Conservation (phyloP, 2,113 vertebrate species). For the Asarcornis scutulata region DNA sequence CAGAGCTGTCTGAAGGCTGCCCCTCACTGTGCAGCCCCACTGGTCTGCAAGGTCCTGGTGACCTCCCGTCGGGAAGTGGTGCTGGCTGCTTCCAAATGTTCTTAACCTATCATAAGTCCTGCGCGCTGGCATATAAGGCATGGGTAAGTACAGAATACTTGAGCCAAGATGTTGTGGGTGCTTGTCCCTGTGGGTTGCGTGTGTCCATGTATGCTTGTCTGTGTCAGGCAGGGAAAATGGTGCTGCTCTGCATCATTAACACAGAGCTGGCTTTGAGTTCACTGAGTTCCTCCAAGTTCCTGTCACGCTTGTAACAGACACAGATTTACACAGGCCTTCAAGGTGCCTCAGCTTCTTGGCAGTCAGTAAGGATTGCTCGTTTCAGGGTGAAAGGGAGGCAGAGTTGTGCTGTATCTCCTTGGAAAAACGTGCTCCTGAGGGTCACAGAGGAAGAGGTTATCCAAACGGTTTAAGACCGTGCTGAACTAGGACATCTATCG, state of each 20-base stretch:
- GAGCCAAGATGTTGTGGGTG: neutral
- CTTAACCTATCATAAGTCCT: neutral
- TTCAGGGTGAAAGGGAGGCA: neutral
- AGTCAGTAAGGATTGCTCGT: fast-evolving
- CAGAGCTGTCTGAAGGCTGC: neutral
- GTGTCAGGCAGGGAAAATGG: neutral
- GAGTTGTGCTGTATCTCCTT: neutral
- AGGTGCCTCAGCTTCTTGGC: neutral
- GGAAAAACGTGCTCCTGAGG: neutral
- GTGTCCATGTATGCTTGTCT: neutral
- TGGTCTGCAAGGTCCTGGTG: neutral
- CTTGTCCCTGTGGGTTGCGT: neutral
- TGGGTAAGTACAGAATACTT: neutral
- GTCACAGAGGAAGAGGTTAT: neutral
- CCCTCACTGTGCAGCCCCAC: neutral
- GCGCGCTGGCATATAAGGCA: neutral
- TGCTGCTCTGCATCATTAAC: neutral
- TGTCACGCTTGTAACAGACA: neutral
- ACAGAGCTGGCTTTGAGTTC: neutral
- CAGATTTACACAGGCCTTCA: neutral
- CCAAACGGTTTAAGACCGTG: neutral
- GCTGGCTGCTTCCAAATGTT: neutral
- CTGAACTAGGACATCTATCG: neutral
- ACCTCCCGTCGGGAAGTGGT: neutral
- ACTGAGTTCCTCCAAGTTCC: neutral